A percentile compares a stretch with the other conserved stretches of the same genome.
These are phyloP conservation scores for Drosophila kanapiae DNA, from an alignment of 1,140 invertebrate species.

Conservation along the genomic window DNA sequence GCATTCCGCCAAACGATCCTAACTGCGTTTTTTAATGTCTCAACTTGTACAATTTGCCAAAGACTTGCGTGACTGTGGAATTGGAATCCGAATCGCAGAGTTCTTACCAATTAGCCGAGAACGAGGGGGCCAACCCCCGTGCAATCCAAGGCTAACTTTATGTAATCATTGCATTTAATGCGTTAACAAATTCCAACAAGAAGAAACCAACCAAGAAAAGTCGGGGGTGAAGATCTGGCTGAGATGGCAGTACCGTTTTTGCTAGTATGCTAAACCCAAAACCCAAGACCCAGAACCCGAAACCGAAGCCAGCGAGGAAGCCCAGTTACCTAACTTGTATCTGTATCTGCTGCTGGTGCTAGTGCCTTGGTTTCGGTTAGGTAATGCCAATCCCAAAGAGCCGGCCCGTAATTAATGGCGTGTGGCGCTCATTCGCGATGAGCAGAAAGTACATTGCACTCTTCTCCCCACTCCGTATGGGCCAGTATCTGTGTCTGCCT, in stretches of 20 bases:
- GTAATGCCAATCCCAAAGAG: conserved; percentile 40
- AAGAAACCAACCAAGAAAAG: neutral
- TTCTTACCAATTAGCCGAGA: conserved; percentile 42
- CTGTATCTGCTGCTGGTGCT: conserved; percentile 4
- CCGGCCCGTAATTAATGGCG: conserved; percentile 77
- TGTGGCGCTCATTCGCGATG: conserved; percentile 68
- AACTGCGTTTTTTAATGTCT: conserved; percentile 68
- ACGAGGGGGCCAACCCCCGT: neutral
- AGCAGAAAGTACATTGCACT: conserved; percentile 76
- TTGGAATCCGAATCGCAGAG: conserved; percentile 31
- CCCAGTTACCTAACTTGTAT: conserved; percentile 49
- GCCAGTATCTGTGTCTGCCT: neutral
- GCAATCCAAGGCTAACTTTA: conserved; percentile 34
- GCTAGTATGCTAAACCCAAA: conserved; percentile 60
- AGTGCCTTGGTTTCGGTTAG: conserved; percentile 43
- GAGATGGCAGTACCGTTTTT: conserved; percentile 43
- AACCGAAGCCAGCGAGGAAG: neutral
- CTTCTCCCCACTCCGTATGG: conserved; percentile 35
- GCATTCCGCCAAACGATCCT: conserved; percentile 39
- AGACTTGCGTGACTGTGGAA: conserved; percentile 46
- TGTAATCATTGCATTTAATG: conserved; percentile 78
- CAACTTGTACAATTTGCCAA: conserved; percentile 64
- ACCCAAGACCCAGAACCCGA: conserved; percentile 16
- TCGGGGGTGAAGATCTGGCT: conserved; percentile 7
- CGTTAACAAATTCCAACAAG: conserved; percentile 60